phyloP scores from a whole-genome alignment of 2,113 vertebrate species.

The Sander vitreus region DNA sequence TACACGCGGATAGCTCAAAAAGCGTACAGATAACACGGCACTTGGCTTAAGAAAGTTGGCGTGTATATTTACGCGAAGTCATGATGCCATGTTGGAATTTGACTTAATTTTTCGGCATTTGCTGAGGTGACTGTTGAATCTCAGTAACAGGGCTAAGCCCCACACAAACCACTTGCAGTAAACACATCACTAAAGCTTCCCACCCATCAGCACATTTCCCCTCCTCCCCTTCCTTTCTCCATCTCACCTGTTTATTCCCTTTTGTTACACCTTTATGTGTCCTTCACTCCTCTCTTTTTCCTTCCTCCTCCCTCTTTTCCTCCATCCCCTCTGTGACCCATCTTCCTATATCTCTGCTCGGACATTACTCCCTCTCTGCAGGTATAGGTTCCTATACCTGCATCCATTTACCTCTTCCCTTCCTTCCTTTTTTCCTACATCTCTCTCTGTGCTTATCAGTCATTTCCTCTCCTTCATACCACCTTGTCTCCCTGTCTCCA shows the following conservation, averaged over 20 bases:
- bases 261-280: conserved; percentile 22
- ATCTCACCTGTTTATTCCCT: conserved; percentile 18
- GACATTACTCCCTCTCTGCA: not conserved
- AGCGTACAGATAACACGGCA: too few species aligned
- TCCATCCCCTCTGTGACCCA: not conserved
- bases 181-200: not conserved
- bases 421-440: not conserved
- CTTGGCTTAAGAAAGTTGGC: too few species aligned
- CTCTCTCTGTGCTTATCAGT: conserved; percentile 15
- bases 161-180: not conserved
- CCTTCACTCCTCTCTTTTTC: conserved; percentile 22
- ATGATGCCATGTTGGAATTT: too few species aligned
- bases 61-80: too few species aligned
- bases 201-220: not conserved
- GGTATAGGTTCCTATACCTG: not conserved
- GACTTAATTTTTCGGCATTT: not conserved
- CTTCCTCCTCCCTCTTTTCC: not conserved
- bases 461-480: conserved; percentile 28
- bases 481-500: conserved; percentile 37
- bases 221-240: conserved; percentile 4
- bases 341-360: not conserved
- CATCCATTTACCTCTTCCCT: not conserved
- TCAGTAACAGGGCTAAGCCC: not conserved
- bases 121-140: not conserved
- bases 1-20: too few species aligned